phyloP scores from a whole-genome alignment of 2,113 vertebrate genomes.

The Lycaon pictus region DNA sequence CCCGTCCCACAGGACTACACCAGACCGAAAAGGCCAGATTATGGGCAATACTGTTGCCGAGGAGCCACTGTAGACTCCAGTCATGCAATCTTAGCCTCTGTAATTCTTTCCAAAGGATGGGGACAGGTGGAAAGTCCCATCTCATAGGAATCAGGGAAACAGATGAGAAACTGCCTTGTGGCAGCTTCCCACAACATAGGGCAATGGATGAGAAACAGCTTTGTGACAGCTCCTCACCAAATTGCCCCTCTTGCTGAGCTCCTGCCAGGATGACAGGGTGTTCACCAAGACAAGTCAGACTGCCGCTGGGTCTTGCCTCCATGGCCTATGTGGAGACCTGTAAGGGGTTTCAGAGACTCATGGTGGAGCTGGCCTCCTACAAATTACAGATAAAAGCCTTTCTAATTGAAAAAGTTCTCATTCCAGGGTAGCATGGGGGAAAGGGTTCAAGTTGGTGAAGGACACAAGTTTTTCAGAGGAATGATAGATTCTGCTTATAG shows the following conservation, averaged over 20 bases:
- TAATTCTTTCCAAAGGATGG: neutral
- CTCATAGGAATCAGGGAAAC: neutral
- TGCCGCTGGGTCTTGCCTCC: neutral
- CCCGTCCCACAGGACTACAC: neutral
- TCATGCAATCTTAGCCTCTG: neutral
- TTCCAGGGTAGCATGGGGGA: neutral
- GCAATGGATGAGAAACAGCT: neutral
- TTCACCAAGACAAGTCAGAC: neutral
- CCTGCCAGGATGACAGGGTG: neutral
- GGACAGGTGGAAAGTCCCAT: neutral
- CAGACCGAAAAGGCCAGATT: neutral
- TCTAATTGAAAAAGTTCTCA: neutral
- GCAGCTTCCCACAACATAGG: neutral
- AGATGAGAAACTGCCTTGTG: neutral
- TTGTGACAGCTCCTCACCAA: neutral
- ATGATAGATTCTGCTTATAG: slow-evolving; percentile 47
- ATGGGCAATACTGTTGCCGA: neutral
- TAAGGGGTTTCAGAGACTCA: neutral
- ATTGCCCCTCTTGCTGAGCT: neutral
- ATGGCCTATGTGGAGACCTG: neutral
- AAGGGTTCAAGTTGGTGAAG: neutral
- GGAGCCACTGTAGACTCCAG: neutral
- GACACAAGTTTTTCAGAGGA: slow-evolving; percentile 26
- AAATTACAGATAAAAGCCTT: neutral
- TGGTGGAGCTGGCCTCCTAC: neutral